phyloP scores from a whole-genome alignment of 2,888 invertebrate genomes.

The Axea sp. region DNA sequence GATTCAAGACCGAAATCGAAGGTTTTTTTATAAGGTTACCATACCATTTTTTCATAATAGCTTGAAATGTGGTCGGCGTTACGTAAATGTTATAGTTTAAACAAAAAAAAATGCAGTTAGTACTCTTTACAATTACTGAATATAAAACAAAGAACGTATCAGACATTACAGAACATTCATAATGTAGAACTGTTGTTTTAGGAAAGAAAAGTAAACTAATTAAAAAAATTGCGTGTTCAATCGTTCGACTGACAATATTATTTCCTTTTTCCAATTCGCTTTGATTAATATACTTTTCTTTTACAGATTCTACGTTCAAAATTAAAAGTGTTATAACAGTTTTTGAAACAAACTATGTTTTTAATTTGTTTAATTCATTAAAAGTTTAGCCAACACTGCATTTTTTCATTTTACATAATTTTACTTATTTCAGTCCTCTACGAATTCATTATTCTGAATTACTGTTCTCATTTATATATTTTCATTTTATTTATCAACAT shows the following conservation, averaged over 20 bases:
- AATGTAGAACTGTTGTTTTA: conserved; percentile 65
- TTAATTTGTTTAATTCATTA: too few species aligned
- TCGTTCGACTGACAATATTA: conserved; percentile 53
- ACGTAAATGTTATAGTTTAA: conserved; percentile 63
- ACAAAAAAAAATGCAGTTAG: conserved; percentile 58
- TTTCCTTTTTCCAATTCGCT: conserved; percentile 40
- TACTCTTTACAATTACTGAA: conserved; percentile 62
- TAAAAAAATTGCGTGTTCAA: conserved; percentile 62
- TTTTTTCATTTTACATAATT: too few species aligned
- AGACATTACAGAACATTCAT: conserved; percentile 63
- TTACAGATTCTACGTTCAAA: too few species aligned
- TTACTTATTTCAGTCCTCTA: too few species aligned
- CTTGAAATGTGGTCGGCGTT: conserved; percentile 62
- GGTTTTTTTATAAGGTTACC: conserved; percentile 63
- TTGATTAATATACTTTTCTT: too few species aligned
- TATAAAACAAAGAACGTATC: conserved; percentile 64
- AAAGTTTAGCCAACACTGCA: too few species aligned
- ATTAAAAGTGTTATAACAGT: too few species aligned
- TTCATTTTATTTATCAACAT: too few species aligned
- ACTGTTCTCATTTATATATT: too few species aligned
- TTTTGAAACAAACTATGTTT: too few species aligned
- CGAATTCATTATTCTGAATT: too few species aligned
- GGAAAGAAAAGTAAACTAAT: conserved; percentile 64
- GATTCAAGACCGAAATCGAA: conserved; percentile 61
- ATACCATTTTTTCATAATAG: conserved; percentile 62